Evolutionary conservation across 2,113 vertebrate genomes (phyloP), one percentile per base, ranked within the genome.

Genomic region (Larimichthys crocea): DNA sequence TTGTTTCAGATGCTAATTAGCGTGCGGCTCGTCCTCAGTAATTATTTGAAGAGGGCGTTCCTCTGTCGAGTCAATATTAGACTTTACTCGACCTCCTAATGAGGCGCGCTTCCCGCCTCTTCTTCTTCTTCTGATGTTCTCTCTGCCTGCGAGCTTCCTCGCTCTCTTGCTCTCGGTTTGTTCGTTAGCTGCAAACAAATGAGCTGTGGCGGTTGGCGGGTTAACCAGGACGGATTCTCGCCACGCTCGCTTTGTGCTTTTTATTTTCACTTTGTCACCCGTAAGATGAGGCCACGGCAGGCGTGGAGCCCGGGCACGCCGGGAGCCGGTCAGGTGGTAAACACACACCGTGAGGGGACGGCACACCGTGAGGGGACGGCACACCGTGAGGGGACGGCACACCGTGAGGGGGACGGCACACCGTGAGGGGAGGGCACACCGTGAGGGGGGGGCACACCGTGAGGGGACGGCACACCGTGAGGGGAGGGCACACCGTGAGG

Each of bases 1-100:
- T 74, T 90, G 87, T 89, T 89, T 93, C 90, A 87, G 63, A 88
- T 86, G 80, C 88, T 91, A 91, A 92, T 91, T 89, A 93, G 87
- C 88, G 31, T 5, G 31, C 31, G 31, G 31, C 31, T 31, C 31
- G 31, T 87, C 74, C 76, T 87, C 74, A 48, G 86, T 92, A 92
- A 91, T 92, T 90, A 92, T 92, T 89, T 90, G 91, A 91, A 87
- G 91, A 91, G 74, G 84, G 46, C 48, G 84, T 83, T 82, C 78
- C 84, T 62, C 24, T 12, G 59, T 79, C 66, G 83, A 90, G 89
- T 91, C 88, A 92, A 92, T 91, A 93, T 91, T 91, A 89, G 89
- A 76, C 85, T 91, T 86, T 65, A 60, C 88, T 82, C 70, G 19
- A 53, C 79, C 85, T 82, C 16, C 86, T 91, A 92, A 90, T 86